phyloP scores from a whole-genome alignment of 1,140 invertebrate species.

The Cyrtorhinus lividipennis region DNA sequence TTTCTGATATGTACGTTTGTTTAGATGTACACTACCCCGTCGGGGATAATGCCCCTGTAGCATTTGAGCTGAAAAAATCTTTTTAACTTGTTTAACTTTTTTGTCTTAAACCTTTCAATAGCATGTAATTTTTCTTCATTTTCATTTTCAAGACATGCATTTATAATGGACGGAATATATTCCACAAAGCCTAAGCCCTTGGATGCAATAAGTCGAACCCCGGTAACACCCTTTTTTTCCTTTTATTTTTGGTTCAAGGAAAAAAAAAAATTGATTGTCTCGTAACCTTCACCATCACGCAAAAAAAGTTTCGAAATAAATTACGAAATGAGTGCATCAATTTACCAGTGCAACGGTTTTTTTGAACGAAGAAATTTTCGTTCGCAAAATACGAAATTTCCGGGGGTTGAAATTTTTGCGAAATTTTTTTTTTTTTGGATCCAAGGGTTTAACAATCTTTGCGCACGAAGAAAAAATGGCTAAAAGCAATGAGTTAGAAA shows the following conservation, averaged over 20 bases:
- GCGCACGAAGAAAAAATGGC: constrained; percentile 17
- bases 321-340: constrained; percentile 16
- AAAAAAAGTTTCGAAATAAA: constrained; percentile 1
- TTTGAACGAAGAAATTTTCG: neutral
- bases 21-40: constrained; percentile 21
- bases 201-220: constrained; percentile 2
- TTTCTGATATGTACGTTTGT: constrained; percentile 24
- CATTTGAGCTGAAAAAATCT: constrained; percentile 23
- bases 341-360: constrained; percentile 2
- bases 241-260: no score
- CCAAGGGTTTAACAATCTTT: constrained; percentile 5
- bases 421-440: no score
- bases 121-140: constrained; percentile 15
- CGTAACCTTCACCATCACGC: neutral
- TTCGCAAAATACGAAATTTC: neutral
- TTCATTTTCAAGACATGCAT: constrained; percentile 21
- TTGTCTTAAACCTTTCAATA: constrained; percentile 19
- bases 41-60: constrained; percentile 22
- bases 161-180: constrained; percentile 24
- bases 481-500: constrained; percentile 18
- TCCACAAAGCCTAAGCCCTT: constrained; percentile 19
- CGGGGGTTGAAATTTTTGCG: constrained; percentile 4
- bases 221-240: constrained; percentile 11
- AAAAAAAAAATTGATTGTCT: constrained; percentile 13
- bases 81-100: constrained; percentile 17